phyloP scores from a whole-genome alignment of 2,888 invertebrate species.

The Erebia epiphron region DNA sequence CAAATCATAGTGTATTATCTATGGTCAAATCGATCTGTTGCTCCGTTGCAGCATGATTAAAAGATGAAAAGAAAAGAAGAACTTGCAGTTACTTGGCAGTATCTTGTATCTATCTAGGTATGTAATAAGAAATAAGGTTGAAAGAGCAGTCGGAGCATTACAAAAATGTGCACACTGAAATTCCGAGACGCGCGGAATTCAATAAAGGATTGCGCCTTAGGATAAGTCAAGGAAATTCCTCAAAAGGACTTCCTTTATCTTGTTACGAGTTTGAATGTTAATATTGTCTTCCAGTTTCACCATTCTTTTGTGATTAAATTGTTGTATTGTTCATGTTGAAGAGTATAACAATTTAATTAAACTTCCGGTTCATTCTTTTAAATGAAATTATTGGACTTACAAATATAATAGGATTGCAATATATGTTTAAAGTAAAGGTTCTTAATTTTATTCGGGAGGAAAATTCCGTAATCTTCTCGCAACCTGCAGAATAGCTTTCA shows the following conservation, averaged over 20 bases:
- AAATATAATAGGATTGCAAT: not conserved
- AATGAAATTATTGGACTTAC: not conserved
- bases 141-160: constrained; percentile 35
- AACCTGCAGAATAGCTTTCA: not conserved
- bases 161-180: constrained; percentile 55
- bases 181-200: constrained; percentile 61
- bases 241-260: constrained; percentile 28
- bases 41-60: not conserved
- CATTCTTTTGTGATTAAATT: constrained; percentile 17
- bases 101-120: not conserved
- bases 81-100: not conserved
- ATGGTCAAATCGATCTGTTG: no score
- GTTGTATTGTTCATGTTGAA: not conserved
- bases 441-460: not conserved
- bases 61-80: no score
- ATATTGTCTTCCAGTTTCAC: constrained; percentile 9
- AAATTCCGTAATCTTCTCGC: not conserved
- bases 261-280: constrained; percentile 7
- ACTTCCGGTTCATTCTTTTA: constrained; percentile 7
- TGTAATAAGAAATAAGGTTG: constrained; percentile 20
- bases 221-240: constrained; percentile 38
- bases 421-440: constrained; percentile 2
- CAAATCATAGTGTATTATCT: no score
- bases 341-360: not conserved
- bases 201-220: constrained; percentile 58